These are phyloP conservation scores for Gobius niger DNA, from an alignment of 2,113 vertebrate genomes.

Conservation along the genomic window DNA sequence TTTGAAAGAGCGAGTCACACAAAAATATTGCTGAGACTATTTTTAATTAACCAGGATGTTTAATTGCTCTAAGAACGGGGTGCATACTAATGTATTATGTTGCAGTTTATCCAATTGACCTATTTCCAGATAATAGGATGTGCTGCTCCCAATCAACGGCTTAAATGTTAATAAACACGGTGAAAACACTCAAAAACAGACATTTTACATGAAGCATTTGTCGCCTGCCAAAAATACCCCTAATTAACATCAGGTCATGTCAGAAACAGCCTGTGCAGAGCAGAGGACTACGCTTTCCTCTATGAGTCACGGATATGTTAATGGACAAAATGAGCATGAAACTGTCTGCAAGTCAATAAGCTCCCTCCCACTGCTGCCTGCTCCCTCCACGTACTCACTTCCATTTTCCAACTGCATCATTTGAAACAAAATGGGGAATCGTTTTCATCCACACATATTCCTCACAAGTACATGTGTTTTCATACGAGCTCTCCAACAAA, in stretches of 20 bases:
- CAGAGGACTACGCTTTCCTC: background rate
- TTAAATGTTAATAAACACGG: background rate
- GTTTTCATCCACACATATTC: background rate
- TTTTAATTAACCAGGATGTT: background rate
- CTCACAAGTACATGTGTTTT: too few relatives aligned
- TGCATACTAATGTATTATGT: background rate
- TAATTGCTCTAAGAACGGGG: background rate
- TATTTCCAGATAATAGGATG: background rate
- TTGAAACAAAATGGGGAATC: background rate
- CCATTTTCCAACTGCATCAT: background rate
- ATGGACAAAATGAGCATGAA: conserved; percentile 18
- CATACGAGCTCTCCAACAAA: too few relatives aligned
- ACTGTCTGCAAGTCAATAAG: conserved; percentile 15
- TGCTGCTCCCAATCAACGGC: background rate
- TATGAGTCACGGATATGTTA: conserved; percentile 25
- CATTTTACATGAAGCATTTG: conserved; percentile 1
- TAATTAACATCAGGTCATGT: conserved; percentile 15
- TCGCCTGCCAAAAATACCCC: background rate
- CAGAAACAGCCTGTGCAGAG: conserved; percentile 1
- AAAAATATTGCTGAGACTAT: background rate
- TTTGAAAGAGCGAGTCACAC: background rate
- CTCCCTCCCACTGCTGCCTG: conserved; percentile 1
- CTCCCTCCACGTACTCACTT: background rate
- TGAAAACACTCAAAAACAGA: background rate
- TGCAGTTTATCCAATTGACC: conserved; percentile 1